Evolutionary conservation across 2,113 vertebrate species (phyloP), one percentile per base, ranked within the genome.

Genomic region (Lycocorax pyrrhopterus): DNA sequence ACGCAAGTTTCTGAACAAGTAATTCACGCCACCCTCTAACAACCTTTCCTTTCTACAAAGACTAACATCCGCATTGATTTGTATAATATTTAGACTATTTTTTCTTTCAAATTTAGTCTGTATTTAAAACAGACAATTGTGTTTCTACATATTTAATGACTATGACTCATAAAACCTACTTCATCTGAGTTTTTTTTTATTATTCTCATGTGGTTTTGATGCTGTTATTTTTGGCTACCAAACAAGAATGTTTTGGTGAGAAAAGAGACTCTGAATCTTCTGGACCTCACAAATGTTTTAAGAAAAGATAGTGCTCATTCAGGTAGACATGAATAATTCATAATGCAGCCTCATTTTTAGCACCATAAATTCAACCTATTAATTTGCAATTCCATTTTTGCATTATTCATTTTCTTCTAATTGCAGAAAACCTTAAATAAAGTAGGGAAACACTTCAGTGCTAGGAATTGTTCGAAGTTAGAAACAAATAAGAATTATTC

Each of bases 351-450:
- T 81, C 76, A 87, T 92, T 96, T 96, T 94, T 90, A 89, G 60
- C 47, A 84, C 17, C 68, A 78, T 63, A 90, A 92, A 81, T 85
- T 75, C 79, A 94, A 49, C 8, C 56, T 21, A 73, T 93, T 95
- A 94, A 95, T 96, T 96, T 94, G 85, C 85, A 94, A 95, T 95
- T 93, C 47, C 58, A 71, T 89, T 84, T 94, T 78, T 95, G 88
- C 85, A 94, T 93, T 89, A 95, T 97, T 97, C 76, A 94, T 95
- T 92, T 90, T 92, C 60, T 87, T 93, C 64, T 96, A 93, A 95
- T 95, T 95, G 72, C 60, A 92, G 49, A 88, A 89, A 94, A 72
- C 44, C 83, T 90, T 79, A 94, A 96, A 89, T 78, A 87, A 94
- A 92, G 27, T 23, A 75, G 29, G 68, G 86, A 93, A 89, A 72